Base-by-base conservation (phyloP, 2,888 invertebrate genomes). In the Heteromurus nitidus region DNA sequence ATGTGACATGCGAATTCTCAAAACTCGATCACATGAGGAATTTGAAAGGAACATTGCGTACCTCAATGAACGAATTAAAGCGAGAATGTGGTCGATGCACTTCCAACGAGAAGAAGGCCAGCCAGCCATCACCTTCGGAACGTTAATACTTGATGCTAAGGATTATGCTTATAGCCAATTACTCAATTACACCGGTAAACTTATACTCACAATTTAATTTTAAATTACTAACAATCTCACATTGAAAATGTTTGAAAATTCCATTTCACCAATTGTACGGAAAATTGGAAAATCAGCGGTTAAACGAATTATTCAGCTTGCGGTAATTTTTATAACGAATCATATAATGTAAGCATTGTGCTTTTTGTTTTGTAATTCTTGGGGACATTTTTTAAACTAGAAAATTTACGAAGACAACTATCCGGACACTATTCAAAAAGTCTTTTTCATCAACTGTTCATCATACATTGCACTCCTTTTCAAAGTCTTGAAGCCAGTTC, bases 341-440 rank as follows among this genome's bases (percentile, higher is more conserved):
- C 50, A 13, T 50, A 5, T 11, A 50, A 13, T 11, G 20, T 53
- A 5, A 50, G 22, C 13, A 18, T 3, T 53, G 20, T n/a, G 11
- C 24, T 53, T 53, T 53, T 18, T 18, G 24, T 53, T 24, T n/a
- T n/a, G n/a, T n/a, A n/a, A n/a, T n/a, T n/a, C n/a, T n/a, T n/a
- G n/a, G n/a, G n/a, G n/a, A n/a, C 2, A 53, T 3, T 60, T 60
- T 64, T n/a, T 18, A 74, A 64, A n/a, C 20, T 16, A n/a, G n/a
- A n/a, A n/a, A n/a, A 64, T 20, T 1, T 73, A 62, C 30, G 74
- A 74, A 50, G 55, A 28, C 3, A n/a, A 75, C 24, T 75, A 55
- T 42, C 75, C 75, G 3, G 75, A 75, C 44, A 42, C 22, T 2
- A 0, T 65, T 1, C 53, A 16, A 11, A 36, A 26, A 18, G n/a